Evolutionary conservation across 1,140 invertebrate species (phyloP), one percentile per base, ranked within the genome.

Genomic region (Brachionus sp.): DNA sequence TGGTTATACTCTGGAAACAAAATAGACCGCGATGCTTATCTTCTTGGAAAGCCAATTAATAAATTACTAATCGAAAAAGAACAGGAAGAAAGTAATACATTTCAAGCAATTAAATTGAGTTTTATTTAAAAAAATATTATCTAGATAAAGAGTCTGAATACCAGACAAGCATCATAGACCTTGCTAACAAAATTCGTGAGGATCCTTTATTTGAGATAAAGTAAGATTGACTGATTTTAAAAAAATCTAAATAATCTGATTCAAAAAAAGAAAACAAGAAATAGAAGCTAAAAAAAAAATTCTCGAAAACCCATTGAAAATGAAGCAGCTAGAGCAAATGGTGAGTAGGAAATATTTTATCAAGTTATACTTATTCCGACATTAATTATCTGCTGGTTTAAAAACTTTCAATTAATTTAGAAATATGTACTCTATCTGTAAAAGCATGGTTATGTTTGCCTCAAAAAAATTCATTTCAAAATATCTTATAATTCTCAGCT

Each of bases 291-390:
- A 66, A 19, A 83, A 83, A 53, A 68, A 53, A 50, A 16, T 83
- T 33, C 62, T 83, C 3, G 80, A 83, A 70, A 83, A 83, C 37
- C 80, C 80, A 25, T 19, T 83, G 25, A 46, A 57, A 68, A n/a
- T 83, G 19, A 83, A 83, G 42, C 57, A 83, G 37, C 13, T 83
- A 7, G 66, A 83, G 53, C 33, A 83, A 83, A 66, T 83, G 80
- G 80, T 83, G n/a, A n/a, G n/a, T n/a, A n/a, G n/a, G n/a, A n/a
- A n/a, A n/a, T n/a, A n/a, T 29, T 29, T 46, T 46, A 10, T 12
- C 44, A 10, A 46, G n/a, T 46, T 46, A 5, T 2, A 46, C 5
- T 46, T 1, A 12, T 46, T 46, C 44, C n/a, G n/a, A n/a, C n/a
- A n/a, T n/a, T n/a, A n/a, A n/a, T n/a, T n/a, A n/a, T n/a, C n/a